Conservation (phyloP, 1,140 invertebrate genomes). For the Doryteuthis pealeii region DNA sequence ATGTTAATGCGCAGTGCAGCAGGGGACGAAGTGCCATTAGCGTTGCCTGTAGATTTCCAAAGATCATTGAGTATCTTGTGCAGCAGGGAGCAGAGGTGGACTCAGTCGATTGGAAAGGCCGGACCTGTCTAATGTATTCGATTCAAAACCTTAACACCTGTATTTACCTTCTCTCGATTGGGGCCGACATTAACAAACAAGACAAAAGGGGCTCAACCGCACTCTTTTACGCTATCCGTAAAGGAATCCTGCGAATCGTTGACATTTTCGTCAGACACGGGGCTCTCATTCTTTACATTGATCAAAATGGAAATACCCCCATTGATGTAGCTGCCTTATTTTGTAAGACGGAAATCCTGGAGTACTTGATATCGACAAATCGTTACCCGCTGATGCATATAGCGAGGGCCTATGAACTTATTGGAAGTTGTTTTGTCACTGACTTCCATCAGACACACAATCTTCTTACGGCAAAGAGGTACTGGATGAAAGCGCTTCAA, state of each 20-base stretch:
- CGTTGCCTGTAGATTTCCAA: background rate
- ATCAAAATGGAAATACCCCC: background rate
- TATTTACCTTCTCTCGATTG: background rate
- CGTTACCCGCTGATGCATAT: background rate
- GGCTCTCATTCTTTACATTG: background rate
- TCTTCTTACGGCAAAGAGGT: background rate
- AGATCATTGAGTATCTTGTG: background rate
- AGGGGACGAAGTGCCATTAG: background rate
- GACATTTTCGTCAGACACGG: background rate
- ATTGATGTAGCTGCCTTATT: background rate
- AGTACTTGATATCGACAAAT: background rate
- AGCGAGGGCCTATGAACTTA: background rate
- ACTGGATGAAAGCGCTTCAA: background rate
- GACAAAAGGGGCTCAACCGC: background rate
- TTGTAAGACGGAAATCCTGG: background rate
- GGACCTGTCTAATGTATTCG: background rate
- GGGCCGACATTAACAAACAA: background rate
- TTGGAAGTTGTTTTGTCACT: background rate
- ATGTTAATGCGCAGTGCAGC: background rate
- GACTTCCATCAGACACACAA: background rate
- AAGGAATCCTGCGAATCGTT: background rate
- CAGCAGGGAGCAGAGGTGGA: background rate
- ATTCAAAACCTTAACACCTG: background rate
- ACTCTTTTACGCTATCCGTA: background rate
- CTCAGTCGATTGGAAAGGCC: background rate